Percentiles rank a stretch among this genome's conserved stretches.
Evolutionary conservation across 2,888 invertebrate genomes (phyloP).

Genomic region (Volucella inanis): DNA sequence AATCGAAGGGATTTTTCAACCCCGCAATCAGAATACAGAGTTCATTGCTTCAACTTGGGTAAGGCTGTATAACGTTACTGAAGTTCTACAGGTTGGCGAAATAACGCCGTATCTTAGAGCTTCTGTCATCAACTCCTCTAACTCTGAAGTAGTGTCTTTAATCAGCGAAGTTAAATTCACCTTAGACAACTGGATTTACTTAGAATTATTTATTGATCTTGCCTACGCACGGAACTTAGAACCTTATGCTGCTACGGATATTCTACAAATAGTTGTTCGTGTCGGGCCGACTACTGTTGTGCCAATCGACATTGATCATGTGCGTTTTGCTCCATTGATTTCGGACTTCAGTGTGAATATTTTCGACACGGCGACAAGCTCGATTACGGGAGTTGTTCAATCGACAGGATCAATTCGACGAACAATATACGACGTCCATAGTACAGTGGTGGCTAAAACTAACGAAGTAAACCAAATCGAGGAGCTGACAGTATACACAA

Average conservation of each 20-base stretch:
- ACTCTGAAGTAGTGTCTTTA: background rate
- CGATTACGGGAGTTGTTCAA: constrained; percentile 25
- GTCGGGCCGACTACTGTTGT: constrained; percentile 7
- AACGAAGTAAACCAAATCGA: constrained; percentile 47
- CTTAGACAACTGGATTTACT: constrained; percentile 41
- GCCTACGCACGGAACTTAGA: background rate
- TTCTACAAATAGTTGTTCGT: constrained; percentile 30
- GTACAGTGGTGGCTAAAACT: background rate
- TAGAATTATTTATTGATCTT: constrained; percentile 34
- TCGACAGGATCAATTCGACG: constrained; percentile 23
- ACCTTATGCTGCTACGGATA: background rate
- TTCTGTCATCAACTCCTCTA: background rate
- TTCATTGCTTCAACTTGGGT: constrained; percentile 46
- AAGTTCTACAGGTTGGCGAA: constrained; percentile 15
- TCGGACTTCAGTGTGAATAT: constrained; percentile 33
- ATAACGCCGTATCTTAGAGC: constrained; percentile 23
- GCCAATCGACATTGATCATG: constrained; percentile 40
- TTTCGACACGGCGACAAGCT: constrained; percentile 2
- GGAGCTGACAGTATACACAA: constrained; percentile 36
- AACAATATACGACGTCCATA: constrained; percentile 23
- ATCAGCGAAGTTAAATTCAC: constrained; percentile 37
- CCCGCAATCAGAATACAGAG: constrained; percentile 11
- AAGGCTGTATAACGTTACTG: constrained; percentile 19
- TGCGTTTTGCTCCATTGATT: constrained; percentile 45
- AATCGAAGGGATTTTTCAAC: constrained; percentile 40